Base-by-base conservation (phyloP, 2,797 vertebrate genomes). In the Echeneis naucrates region DNA sequence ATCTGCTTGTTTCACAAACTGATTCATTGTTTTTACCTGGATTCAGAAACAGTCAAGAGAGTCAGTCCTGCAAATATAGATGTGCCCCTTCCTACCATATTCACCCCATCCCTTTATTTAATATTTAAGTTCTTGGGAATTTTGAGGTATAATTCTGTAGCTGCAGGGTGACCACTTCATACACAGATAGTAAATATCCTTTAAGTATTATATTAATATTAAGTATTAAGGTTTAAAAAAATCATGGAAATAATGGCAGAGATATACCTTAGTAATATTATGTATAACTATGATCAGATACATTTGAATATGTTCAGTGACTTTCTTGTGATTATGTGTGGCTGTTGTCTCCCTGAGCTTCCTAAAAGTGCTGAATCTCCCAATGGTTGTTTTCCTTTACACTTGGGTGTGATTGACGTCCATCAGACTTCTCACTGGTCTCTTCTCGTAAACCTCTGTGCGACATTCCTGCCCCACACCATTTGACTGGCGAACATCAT, bases 361-460 rank as follows among this genome's bases (percentile, higher is more conserved):
- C 73, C 68, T 13, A 73, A 82, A 85, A 61, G 51, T 75, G 57
- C 83, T 69, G 58, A 81, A 78, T 83, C 72, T n/a, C 90, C 83
- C 92, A 90, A 92, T 88, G 79, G 84, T 83, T 75, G 77, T 90
- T 90, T 83, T 81, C 81, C 67, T 83, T 92, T 77, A 75, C 92
- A 92, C 89, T 80, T 59, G 5, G 21, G 80, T 88, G 92, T 85
- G 78, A 88, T 91, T 94, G 90, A 94, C 91, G 90, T 94, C 92
- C 93, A 72, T 68, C 32, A 24, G 51, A 63, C 79, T 81, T 74
- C 81, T 83, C 72, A 47, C 67, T 27, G 48, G 69, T 51, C 77
- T 85, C 74, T 63, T 78, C 76, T 77, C 79, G 75, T 77, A 81
- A 87, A 89, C 81, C 79, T 80, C 78, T 44, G 72, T 76, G 68